Base-by-base conservation (phyloP, 2,888 invertebrate species). In the Tryphoninae sp. region DNA sequence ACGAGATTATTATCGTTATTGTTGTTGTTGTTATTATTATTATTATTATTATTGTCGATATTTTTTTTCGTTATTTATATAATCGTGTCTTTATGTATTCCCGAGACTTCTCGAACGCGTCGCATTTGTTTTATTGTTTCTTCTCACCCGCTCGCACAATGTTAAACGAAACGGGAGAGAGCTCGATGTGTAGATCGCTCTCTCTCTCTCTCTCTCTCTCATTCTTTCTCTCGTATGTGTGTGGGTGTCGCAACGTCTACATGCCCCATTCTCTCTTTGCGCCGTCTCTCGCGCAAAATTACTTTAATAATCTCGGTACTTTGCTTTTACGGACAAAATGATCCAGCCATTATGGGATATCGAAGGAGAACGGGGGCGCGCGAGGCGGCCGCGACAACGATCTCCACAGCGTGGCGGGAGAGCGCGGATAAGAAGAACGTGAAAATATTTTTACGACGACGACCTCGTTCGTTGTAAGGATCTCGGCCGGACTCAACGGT, bases 241-340 rank as follows among this genome's bases (percentile, higher is more conserved):
- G 78, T 53, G 72, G 61, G 53, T 78, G 67, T 78, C 67, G 78
- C 51, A 78, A 78, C 67, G 40, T 65, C 13, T 40, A 16, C 40
- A 7, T 3, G 33, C 4, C 6, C 6, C 33, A 13, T 13, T 45
- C 45, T 45, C 13, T 55, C 55, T 55, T 33, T 33, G 33, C 33
- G 33, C 6, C 33, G 33, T 33, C 22, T 33, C 53, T 58, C 53
- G 16, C 33, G 71, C 78, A 11, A 73, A 73, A 78, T 78, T 73
- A 68, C 78, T 73, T 67, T 22, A 51, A 78, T 73, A 73, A 78
- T 73, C 42, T 58, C 64, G 16, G 19, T 65, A n/a, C 19, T 13
- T 68, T 22, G 23, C 59, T 67, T 78, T 78, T 78, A 73, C 55
- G 78, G 67, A 68, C 61, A 53, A 61, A 73, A 68, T 78, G 19